These are phyloP conservation scores for Pasiphila rectangulata DNA, from an alignment of 2,888 invertebrate species.

Conservation along the genomic window DNA sequence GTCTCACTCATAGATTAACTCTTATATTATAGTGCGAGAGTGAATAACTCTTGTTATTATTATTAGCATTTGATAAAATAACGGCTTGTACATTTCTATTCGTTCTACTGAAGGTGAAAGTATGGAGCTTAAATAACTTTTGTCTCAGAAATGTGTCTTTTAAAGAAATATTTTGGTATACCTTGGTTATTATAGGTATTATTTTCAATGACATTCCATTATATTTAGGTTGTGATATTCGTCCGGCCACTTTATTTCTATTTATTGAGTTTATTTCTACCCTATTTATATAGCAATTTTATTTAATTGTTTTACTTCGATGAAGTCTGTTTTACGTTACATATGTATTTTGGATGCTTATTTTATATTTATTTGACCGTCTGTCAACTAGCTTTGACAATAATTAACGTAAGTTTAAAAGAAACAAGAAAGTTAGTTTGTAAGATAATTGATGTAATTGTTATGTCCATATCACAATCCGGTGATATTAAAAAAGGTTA, in stretches of 20 bases:
- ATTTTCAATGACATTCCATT: constrained; percentile 13
- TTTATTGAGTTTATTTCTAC: constrained; percentile 17
- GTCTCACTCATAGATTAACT: too few relatives aligned
- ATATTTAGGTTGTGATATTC: constrained; percentile 51
- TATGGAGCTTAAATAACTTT: not conserved
- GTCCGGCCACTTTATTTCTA: constrained; percentile 49
- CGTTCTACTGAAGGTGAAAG: not conserved
- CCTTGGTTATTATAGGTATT: not conserved
- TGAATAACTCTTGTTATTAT: not conserved
- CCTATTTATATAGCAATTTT: constrained; percentile 14
- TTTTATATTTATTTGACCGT: not conserved
- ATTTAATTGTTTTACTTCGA: constrained; percentile 1
- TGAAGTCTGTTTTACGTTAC: not conserved
- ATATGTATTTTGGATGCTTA: not conserved
- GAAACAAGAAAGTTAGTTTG: too few relatives aligned
- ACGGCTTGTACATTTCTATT: not conserved
- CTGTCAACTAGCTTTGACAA: constrained; percentile 56
- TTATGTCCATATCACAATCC: constrained; percentile 46
- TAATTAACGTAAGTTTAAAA: constrained; percentile 45
- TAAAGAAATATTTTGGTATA: not conserved
- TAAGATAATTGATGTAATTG: constrained; percentile 32
- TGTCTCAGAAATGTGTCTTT: not conserved
- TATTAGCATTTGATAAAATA: not conserved
- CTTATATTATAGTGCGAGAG: too few relatives aligned
- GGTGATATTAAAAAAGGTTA: constrained; percentile 5